phyloP scores from a whole-genome alignment of 2,797 vertebrate genomes.

The Uromys caudimaculatus region DNA sequence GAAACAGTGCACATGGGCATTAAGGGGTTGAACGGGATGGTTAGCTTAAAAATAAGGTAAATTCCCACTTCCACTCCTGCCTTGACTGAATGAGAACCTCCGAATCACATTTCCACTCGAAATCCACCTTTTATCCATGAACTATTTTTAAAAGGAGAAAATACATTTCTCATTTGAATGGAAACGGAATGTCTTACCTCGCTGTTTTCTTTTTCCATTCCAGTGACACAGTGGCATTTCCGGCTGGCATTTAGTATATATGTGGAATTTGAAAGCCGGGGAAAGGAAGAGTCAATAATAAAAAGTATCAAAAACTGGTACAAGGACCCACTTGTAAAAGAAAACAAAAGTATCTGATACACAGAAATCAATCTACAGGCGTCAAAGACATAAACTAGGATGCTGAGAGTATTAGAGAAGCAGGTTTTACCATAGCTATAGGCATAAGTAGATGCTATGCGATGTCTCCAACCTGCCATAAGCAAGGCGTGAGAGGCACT shows the following conservation, averaged over 20 bases:
- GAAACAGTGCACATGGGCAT: background rate
- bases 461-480: fast-evolving
- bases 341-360: background rate
- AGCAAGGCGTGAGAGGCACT: background rate
- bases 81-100: background rate
- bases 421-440: background rate
- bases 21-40: background rate
- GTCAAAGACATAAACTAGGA: background rate
- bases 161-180: background rate
- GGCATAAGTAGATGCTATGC: background rate
- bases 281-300: background rate
- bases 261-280: background rate
- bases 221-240: background rate
- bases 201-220: background rate
- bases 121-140: background rate
- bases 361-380: background rate
- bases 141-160: conserved; percentile 3
- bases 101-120: background rate
- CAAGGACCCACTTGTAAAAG: background rate
- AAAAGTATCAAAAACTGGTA: background rate
- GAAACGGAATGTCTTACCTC: background rate
- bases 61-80: background rate
- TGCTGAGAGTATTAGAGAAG: background rate
- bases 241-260: background rate
- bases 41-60: conserved; percentile 6